phyloP scores from a whole-genome alignment of 2,113 vertebrate species.

The Prolemur simus region DNA sequence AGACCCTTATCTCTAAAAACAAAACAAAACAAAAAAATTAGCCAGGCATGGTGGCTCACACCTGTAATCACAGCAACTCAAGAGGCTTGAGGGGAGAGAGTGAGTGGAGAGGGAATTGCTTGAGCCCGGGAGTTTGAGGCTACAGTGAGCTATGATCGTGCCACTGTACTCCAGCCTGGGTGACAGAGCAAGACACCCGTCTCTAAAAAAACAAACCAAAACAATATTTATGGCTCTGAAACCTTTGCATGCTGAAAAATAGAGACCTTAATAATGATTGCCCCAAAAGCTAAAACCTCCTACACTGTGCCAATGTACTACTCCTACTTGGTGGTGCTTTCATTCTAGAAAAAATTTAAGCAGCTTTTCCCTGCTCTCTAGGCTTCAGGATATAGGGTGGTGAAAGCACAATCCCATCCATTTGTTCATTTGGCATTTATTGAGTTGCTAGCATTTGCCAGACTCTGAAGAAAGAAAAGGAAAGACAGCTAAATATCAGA shows the following conservation, averaged over 20 bases:
- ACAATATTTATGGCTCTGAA: too few relatives aligned
- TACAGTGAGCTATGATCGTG: too few relatives aligned
- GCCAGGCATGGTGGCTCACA: too few relatives aligned
- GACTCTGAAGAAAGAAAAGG: neutral
- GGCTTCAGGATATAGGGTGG: neutral
- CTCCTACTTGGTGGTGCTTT: neutral
- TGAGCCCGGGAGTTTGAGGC: too few relatives aligned
- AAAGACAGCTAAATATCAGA: neutral
- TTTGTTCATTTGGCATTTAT: slow-evolving; percentile 17
- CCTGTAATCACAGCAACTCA: too few relatives aligned
- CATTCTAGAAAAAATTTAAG: neutral
- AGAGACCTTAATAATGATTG: neutral
- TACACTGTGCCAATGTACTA: neutral
- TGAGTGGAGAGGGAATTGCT: too few relatives aligned
- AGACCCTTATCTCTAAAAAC: too few relatives aligned
- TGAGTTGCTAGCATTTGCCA: neutral
- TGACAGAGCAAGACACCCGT: too few relatives aligned
- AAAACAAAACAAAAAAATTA: too few relatives aligned
- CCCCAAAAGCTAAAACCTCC: neutral
- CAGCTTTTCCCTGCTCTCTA: neutral
- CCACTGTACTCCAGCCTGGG: too few relatives aligned
- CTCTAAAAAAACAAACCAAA: too few relatives aligned
- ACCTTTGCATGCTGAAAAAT: neutral
- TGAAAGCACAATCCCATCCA: neutral
- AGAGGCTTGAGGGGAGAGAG: too few relatives aligned